Conservation (phyloP, 2,113 vertebrate species). For the Trematomus loennbergii region DNA sequence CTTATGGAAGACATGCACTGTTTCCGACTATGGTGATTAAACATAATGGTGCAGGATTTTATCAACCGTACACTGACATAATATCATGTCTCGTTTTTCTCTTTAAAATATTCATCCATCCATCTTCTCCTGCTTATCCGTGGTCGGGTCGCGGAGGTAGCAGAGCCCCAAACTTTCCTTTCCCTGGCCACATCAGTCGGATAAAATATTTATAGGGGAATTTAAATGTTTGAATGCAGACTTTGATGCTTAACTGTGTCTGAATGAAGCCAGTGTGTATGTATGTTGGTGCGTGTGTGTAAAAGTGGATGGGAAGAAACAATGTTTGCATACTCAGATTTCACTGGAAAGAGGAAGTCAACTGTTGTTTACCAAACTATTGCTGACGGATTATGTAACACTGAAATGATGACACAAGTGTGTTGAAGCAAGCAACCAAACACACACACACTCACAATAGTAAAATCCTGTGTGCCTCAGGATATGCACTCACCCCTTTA, state of each 20-base stretch:
- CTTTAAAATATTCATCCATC: too few species aligned
- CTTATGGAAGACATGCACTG: conserved; percentile 8
- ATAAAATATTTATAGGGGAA: background rate
- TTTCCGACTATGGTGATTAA: background rate
- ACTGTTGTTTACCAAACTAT: conserved; percentile 64
- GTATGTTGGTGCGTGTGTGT: conserved; percentile 2
- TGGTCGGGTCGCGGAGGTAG: too few species aligned
- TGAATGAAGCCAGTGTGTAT: background rate
- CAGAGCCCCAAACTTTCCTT: too few species aligned
- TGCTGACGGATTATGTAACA: conserved; percentile 54
- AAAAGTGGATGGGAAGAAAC: conserved; percentile 21
- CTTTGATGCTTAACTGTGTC: background rate
- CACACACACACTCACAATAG: background rate
- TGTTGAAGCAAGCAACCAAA: background rate
- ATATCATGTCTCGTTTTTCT: background rate
- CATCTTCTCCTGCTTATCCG: too few species aligned
- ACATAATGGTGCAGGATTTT: background rate
- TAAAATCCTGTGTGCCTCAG: background rate
- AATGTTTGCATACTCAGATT: conserved; percentile 28
- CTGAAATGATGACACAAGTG: conserved; percentile 35
- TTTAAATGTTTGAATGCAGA: background rate
- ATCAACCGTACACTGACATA: background rate
- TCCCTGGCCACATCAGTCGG: too few species aligned
- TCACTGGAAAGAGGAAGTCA: conserved; percentile 60
- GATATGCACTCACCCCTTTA: background rate